Percentiles rank a stretch among this genome's conserved stretches.
Evolutionary conservation across 2,888 invertebrate genomes (phyloP).

Genomic region (Xestoiulus laeticollis): DNA sequence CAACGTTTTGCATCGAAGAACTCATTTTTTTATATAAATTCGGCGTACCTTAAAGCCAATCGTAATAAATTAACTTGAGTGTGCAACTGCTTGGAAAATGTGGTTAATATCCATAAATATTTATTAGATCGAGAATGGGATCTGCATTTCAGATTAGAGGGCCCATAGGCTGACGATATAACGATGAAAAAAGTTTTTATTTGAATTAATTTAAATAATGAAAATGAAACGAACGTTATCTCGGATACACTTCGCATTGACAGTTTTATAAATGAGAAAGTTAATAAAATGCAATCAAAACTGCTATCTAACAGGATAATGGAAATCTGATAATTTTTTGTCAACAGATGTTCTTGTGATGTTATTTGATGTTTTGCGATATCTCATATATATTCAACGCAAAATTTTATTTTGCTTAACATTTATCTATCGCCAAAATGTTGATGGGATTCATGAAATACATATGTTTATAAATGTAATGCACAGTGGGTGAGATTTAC

Average conservation of each 20-base stretch:
- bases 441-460: too few species aligned
- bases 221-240: not conserved
- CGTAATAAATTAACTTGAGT: constrained; percentile 25
- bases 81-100: not conserved
- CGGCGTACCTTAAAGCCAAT: not conserved
- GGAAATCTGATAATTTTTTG: constrained; percentile 38
- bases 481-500: too few species aligned
- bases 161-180: not conserved
- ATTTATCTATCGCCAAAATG: too few species aligned
- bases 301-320: not conserved
- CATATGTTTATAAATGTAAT: too few species aligned
- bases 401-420: not conserved
- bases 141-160: not conserved
- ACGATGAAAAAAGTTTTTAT: not conserved
- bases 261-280: not conserved
- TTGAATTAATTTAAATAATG: constrained; percentile 47
- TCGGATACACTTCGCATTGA: not conserved
- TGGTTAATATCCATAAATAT: constrained; percentile 39
- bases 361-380: not conserved
- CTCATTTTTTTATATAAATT: not conserved
- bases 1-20: not conserved
- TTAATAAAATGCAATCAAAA: constrained; percentile 47
- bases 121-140: not conserved
- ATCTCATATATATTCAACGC: not conserved
- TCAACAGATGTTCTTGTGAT: not conserved